Evolutionary conservation across 2,888 invertebrate genomes (phyloP).

Genomic region (Drosophila tanythrix): DNA sequence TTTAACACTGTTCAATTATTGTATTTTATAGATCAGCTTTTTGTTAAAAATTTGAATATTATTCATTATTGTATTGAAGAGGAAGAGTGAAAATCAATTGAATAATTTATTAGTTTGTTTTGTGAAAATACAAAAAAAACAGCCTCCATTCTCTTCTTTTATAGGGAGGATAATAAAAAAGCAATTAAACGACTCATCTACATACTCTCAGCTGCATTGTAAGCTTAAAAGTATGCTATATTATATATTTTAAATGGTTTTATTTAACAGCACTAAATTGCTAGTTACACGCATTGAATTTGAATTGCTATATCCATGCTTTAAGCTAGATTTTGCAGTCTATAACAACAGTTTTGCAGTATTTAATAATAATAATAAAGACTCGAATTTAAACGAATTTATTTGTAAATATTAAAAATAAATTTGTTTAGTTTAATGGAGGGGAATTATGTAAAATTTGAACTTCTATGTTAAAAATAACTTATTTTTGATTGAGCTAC

Average conservation of each 20-base stretch:
- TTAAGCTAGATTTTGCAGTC: neutral
- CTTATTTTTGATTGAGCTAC: neutral
- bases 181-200: neutral
- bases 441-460: neutral
- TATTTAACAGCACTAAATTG: neutral
- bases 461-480: no score
- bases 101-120: neutral
- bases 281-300: no score
- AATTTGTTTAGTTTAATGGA: neutral
- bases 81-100: neutral
- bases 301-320: neutral
- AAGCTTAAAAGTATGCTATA: conserved; percentile 5
- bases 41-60: neutral
- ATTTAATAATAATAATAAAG: neutral
- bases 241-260: neutral
- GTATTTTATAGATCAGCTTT: neutral
- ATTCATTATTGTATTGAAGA: neutral
- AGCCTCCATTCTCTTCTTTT: neutral
- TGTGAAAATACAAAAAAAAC: neutral
- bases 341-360: neutral
- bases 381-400: neutral
- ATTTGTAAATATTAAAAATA: no score
- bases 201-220: neutral
- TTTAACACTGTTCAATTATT: neutral
- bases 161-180: neutral